Base-by-base conservation (phyloP, 2,888 invertebrate genomes). In the Trissolcus japonicus region DNA sequence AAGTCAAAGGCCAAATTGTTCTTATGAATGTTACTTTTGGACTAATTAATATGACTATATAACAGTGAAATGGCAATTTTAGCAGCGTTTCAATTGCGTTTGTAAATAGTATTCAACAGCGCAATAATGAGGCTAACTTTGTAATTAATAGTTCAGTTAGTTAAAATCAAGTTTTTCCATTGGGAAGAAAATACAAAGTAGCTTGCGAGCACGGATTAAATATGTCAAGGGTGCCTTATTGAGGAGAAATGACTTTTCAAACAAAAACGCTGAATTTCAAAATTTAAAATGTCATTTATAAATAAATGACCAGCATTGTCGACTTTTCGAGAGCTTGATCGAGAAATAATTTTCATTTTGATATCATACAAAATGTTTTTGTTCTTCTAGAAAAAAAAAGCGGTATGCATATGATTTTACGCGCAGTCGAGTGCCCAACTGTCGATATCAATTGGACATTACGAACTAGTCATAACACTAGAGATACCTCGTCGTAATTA, bases 401-500 rank as follows among this genome's bases (percentile, higher is more conserved):
- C 35, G 35, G 35, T 29, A 9, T 9, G 35, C 35, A 11, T 11
- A 35, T 35, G 35, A 9, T 35, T 29, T 35, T 35, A 35, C 35
- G 11, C 1, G 9, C 35, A 35, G 9, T 35, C 35, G 35, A 35
- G 35, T 35, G 9, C 35, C 35, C 35, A 56, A 66, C 41, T 25
- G 61, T 25, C 35, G n/a, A 61, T 67, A 63, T 72, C 62, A 67
- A 56, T 71, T 59, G 25, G 48, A 67, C 67, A 62, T 62, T n/a
- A 21, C 40, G 55, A 63, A 72, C 62, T 67, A 41, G 50, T 67
- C 50, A 59, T 63, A 63, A 59, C 40, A 59, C 40, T 41, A 54
- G 56, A 57, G 53, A 62, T 41, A 60, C 59, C 35, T 54, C 14
- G 55, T 35, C 55, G 65, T 68, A 77, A 77, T 68, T 77, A 73